phyloP scores from a whole-genome alignment of 1,140 invertebrate genomes.

The Sesamia nonagrioides region DNA sequence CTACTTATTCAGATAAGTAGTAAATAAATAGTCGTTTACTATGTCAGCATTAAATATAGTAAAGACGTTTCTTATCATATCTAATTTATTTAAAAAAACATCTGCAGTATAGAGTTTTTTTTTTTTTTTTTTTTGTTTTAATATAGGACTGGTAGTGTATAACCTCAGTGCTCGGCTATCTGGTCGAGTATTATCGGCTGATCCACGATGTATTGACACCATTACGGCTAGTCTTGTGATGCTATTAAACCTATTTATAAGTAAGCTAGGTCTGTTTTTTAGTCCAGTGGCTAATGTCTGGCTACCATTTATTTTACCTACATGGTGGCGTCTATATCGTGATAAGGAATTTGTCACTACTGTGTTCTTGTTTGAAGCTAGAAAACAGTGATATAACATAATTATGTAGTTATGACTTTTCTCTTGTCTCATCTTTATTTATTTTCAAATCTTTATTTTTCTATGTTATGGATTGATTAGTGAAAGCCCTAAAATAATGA shows the following conservation, averaged over 20 bases:
- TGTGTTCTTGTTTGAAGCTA: no score
- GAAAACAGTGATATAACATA: no score
- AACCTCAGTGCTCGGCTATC: neutral
- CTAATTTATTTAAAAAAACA: neutral
- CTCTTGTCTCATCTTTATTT: no score
- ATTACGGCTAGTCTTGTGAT: constrained; percentile 44
- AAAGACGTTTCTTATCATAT: neutral
- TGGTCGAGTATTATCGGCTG: constrained; percentile 24
- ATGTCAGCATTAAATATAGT: neutral
- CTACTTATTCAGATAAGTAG: no score
- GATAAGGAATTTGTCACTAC: no score
- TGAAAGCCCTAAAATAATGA: no score
- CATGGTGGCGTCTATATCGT: no score
- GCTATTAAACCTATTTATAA: constrained; percentile 45
- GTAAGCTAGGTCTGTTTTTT: constrained; percentile 7
- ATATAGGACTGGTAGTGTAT: neutral
- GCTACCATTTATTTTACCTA: no score
- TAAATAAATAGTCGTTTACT: no score
- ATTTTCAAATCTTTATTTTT: no score
- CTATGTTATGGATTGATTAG: no score
- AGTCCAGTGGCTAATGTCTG: neutral
- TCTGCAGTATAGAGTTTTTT: neutral
- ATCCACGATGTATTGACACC: constrained; percentile 33
- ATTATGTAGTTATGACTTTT: no score
- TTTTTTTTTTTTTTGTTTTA: neutral